Evolutionary conservation across 2,888 invertebrate genomes (phyloP).

Genomic region (Caenorhabditis afra): DNA sequence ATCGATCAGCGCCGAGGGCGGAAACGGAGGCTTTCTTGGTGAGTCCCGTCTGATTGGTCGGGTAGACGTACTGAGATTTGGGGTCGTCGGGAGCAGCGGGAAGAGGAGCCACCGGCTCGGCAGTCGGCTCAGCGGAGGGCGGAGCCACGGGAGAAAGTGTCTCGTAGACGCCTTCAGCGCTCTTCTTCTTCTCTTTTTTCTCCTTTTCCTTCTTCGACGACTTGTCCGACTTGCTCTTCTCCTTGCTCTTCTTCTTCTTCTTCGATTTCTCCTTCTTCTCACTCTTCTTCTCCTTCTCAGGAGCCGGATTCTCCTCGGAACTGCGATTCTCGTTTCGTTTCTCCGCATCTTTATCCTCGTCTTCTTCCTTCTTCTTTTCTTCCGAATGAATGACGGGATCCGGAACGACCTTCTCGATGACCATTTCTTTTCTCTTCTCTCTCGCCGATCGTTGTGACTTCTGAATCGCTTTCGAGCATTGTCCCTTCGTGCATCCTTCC

Average conservation of each 20-base stretch:
- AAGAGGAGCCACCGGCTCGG: background rate
- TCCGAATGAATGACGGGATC: background rate
- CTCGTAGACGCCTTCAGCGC: background rate
- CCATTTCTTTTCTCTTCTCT: conserved; percentile 8
- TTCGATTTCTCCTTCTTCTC: background rate
- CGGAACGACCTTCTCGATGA: background rate
- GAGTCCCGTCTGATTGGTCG: no score
- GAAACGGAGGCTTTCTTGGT: no score
- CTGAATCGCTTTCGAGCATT: conserved; percentile 33
- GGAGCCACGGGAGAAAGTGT: background rate
- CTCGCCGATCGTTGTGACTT: conserved; percentile 18
- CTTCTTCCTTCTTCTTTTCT: no score
- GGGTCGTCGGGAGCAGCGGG: background rate
- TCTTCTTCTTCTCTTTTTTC: background rate
- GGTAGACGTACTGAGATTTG: background rate
- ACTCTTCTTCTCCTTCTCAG: background rate
- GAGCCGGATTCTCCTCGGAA: background rate
- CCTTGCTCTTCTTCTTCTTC: conserved; percentile 6
- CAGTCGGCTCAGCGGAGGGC: background rate
- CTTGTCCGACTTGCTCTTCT: conserved; percentile 4
- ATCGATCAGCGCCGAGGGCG: no score
- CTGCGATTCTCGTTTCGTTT: background rate
- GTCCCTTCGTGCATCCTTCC: conserved; percentile 27
- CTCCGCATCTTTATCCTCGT: background rate
- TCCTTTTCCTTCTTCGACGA: conserved; percentile 1